Base-by-base conservation (phyloP, 2,113 vertebrate species). In the Tylochromis polylepis region DNA sequence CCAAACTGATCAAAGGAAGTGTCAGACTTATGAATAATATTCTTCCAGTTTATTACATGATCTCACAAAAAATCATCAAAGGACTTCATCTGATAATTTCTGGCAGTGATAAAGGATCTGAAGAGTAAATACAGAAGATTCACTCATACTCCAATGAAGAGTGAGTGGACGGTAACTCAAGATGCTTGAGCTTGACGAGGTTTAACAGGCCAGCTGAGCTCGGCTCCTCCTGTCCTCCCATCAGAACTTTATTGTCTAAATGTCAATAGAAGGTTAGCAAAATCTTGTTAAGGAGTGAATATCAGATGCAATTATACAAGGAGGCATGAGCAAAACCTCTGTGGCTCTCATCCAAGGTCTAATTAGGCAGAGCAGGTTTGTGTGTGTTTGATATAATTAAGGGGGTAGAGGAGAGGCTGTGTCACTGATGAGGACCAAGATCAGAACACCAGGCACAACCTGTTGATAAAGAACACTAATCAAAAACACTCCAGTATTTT, bases 371-470 rank as follows among this genome's bases (percentile, higher is more conserved):
- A 88, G 77, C 79, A 82, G 92, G 81, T 89, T 88, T 55, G 90
- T 70, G 75, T 85, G 65, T 57, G 51, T 91, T 91, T 62, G 87
- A 87, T 81, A 27, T 92, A 89, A 94, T 91, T 84, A 92, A 91
- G 88, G 90, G 90, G 86, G 83, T 62, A 83, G 89, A 88, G 12
- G 82, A 92, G 88, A 72, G 88, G 72, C 81, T 86, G 70, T 58
- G 82, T 77, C 46, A 55, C 86, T 88, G 82, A 92, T 88, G 92
- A 92, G 85, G 84, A 87, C 79, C 20, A 46, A 83, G 86, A 88
- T 87, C 89, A 90, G 79, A 91, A 81, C 82, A 87, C 81, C 80
- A 80, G 65, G 67, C 75, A 77, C 82, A 84, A 88, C 87, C 88
- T 92, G 87, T 36, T 82, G 46, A 79, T 83, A 20, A 85, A 87